phyloP scores from a whole-genome alignment of 2,888 invertebrate species.

The Noctua fimbriata region DNA sequence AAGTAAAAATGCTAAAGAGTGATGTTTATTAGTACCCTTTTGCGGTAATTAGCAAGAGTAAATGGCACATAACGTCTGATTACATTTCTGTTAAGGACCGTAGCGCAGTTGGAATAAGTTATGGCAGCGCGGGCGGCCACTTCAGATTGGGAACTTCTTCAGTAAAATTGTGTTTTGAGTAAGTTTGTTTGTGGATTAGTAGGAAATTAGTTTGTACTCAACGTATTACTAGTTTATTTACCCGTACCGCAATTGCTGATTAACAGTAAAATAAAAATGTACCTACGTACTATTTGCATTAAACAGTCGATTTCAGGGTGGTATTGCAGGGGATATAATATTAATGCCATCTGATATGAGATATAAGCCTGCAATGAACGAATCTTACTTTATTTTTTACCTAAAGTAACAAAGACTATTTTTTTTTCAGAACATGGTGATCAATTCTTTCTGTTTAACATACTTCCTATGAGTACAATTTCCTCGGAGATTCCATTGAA shows the following conservation, averaged over 20 bases:
- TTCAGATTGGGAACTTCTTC: slow-evolving; percentile 9
- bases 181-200: neutral
- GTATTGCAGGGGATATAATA: neutral
- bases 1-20: slow-evolving; percentile 29
- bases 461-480: neutral
- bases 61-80: slow-evolving; percentile 34
- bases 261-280: neutral
- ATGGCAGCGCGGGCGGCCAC: neutral
- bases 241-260: neutral
- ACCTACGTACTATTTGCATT: neutral
- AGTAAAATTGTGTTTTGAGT: slow-evolving; percentile 8
- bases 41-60: slow-evolving; percentile 39
- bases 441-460: neutral
- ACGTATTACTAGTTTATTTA: neutral
- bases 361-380: neutral
- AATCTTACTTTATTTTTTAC: too few species aligned
- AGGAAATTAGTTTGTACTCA: slow-evolving; percentile 9
- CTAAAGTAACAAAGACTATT: neutral
- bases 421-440: neutral
- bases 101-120: slow-evolving; percentile 31
- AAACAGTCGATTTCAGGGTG: neutral
- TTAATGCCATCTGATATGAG: neutral
- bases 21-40: slow-evolving; percentile 39
- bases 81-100: slow-evolving; percentile 36
- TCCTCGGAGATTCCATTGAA: too few species aligned